Base-by-base conservation (phyloP, 2,113 vertebrate species). In the Corvus hawaiiensis region DNA sequence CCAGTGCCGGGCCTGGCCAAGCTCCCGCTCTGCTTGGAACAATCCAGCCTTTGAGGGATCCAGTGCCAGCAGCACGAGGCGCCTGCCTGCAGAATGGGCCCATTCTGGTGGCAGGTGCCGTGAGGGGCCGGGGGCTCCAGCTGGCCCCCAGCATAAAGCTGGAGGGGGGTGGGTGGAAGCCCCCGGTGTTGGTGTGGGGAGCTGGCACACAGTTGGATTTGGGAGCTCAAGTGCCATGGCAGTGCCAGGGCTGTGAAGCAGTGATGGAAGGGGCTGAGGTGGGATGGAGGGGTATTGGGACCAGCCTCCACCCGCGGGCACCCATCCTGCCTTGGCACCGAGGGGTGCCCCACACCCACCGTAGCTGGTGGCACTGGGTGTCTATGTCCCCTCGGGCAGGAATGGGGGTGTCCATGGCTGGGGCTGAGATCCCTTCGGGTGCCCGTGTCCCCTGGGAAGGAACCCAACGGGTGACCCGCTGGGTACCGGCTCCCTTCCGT, bases 251-350 rank as follows among this genome's bases (percentile, higher is more conserved):
- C 26, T 0, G 1, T 37, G 37, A 4, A 8, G 3, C 4, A 10
- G 13, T 1, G 18, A 22, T 7, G 46, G 74, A 32, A 20, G 5
- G 13, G 7, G 54, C 19, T 68, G 54, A 55, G 39, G 9, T 20
- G 15, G 41, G 22, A 24, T 9, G 55, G 61, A 54, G 26, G 10
- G 9, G 7, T 16, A 7, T 8, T 6, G 44, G 49, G 55, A 7
- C 1, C 35, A 3, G 7, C 23, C 39, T 6, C 15, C 6, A 5
- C 14, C 13, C 5, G 1, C 0, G 12, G 39, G 48, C 27, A 46
- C 15, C 24, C 18, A 18, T 18, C 55, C 43, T 1, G 5, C 35
- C 22, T 15, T 7, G 26, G 20, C 30, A 43, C 26, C 3, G 5
- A 22, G 26, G 24, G 6, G 13, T 27, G 22, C 27, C 84, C 30